Base-by-base conservation (phyloP, 1,140 invertebrate genomes). In the Halictus rubicundus region DNA sequence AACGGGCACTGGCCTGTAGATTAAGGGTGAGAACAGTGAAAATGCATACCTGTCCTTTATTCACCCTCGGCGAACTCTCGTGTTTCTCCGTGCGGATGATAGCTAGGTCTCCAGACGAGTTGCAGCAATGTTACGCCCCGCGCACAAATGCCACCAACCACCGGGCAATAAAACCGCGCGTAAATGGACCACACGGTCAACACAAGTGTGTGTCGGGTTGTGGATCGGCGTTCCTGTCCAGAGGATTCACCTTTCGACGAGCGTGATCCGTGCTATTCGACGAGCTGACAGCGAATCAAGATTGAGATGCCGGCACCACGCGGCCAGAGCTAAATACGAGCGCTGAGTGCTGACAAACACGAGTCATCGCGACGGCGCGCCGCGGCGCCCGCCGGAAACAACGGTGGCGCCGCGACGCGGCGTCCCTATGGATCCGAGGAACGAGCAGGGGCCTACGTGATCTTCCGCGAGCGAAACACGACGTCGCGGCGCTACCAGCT, bases 271-370 rank as follows among this genome's bases (percentile, higher is more conserved):
- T 10, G 25, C 32, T 25, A 49, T 27, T 1, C 21, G 21, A 42
- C 23, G 37, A 60, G n/a, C 78, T 81, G 60, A 73, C 77, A 73
- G 42, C 59, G 68, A 71, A 64, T 14, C 12, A 73, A 32, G 57
- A 88, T 85, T 89, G 88, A 84, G 71, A 84, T 63, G 73, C 81
- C 83, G 85, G 84, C 77, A 88, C 72, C 83, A 87, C 77, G 87
- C 80, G 78, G 76, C 80, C 68, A 72, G 80, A 75, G 82, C 84
- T 90, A 90, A 90, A 90, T 90, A 90, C 75, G 84, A 86, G 83
- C 83, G 57, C 71, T 52, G 84, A 86, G 83, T 83, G 57, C 71
- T 52, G 60, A 42, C 68, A 42, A 64, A 64, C 60, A 39, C 59
- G 25, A 78, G 19, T 46, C 21, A 37, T 32, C 21, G 42, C 63